These are phyloP conservation scores for Anoplopoma fimbria DNA, from an alignment of 2,113 vertebrate species.

Conservation along the genomic window DNA sequence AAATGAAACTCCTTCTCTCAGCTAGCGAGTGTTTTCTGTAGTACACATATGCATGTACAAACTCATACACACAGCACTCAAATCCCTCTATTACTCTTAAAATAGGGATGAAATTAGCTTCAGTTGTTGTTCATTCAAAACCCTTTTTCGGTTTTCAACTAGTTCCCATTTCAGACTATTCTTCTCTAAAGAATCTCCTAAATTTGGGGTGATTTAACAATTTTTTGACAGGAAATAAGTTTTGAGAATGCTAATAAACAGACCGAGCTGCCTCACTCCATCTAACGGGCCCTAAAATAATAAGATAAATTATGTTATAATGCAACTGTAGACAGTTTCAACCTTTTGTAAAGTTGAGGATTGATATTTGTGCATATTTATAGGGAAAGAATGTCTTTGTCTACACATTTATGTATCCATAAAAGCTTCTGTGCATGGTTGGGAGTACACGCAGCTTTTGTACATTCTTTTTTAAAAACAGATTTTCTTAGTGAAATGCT, in stretches of 20 bases:
- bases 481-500: constrained; percentile 36
- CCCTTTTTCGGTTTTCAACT: constrained; percentile 58
- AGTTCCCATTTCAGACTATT: constrained; percentile 57
- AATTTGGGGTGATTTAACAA: constrained; percentile 52
- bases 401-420: constrained; percentile 2
- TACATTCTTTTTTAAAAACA: constrained; percentile 10
- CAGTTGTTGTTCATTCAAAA: constrained; percentile 73
- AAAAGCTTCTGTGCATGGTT: constrained; percentile 11
- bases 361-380: constrained; percentile 31
- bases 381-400: constrained; percentile 22
- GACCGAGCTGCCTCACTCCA: constrained; percentile 33
- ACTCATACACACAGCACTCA: constrained; percentile 25
- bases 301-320: constrained; percentile 24
- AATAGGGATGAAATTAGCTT: constrained; percentile 74
- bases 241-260: constrained; percentile 61
- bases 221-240: constrained; percentile 55
- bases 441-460: constrained; percentile 23
- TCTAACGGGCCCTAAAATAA: constrained; percentile 31
- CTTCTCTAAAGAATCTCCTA: constrained; percentile 20
- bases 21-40: constrained; percentile 9
- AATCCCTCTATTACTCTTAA: constrained; percentile 54
- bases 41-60: constrained; percentile 20
- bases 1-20: constrained; percentile 27
- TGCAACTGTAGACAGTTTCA: constrained; percentile 17
- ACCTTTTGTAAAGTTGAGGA: constrained; percentile 32